These are phyloP conservation scores for Drosophila obscura DNA, from an alignment of 1,140 invertebrate species.

Conservation along the genomic window DNA sequence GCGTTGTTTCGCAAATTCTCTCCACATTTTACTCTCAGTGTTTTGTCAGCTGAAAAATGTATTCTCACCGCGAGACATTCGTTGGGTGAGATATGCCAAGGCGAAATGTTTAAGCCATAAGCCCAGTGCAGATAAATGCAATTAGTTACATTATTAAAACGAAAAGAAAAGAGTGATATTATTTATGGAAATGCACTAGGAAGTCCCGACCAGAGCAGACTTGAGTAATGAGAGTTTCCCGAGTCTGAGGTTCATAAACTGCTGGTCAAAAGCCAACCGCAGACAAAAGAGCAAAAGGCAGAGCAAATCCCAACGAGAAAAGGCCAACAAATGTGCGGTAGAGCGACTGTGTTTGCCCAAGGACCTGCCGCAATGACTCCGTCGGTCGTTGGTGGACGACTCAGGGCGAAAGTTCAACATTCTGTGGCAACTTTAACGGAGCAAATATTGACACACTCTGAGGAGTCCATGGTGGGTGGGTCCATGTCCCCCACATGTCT, in stretches of 20 bases:
- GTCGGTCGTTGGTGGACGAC: neutral
- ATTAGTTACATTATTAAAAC: slow-evolving; percentile 29
- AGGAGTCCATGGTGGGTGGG: slow-evolving; percentile 7
- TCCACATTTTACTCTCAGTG: neutral
- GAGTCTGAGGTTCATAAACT: slow-evolving; percentile 39
- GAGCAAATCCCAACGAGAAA: slow-evolving; percentile 13
- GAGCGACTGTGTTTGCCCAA: slow-evolving; percentile 15
- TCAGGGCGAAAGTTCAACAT: slow-evolving; percentile 4
- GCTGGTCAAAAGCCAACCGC: slow-evolving; percentile 49
- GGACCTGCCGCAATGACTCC: slow-evolving; percentile 10
- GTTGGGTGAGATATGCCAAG: neutral
- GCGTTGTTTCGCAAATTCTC: slow-evolving; percentile 73
- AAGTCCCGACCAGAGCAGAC: neutral
- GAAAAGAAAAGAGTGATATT: slow-evolving; percentile 16
- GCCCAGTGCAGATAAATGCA: slow-evolving; percentile 16
- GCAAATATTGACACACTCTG: slow-evolving; percentile 14
- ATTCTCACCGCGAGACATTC: slow-evolving; percentile 23
- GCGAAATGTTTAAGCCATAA: slow-evolving; percentile 6
- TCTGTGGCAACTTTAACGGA: slow-evolving; percentile 4
- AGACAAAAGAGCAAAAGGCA: slow-evolving; percentile 20
- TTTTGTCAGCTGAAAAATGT: slow-evolving; percentile 53
- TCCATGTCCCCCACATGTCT: neutral
- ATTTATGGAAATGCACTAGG: neutral
- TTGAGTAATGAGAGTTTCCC: slow-evolving; percentile 31
- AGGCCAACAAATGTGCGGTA: slow-evolving; percentile 15